These are phyloP conservation scores for Salvelinus alpinus DNA, from an alignment of 2,113 vertebrate genomes.

Conservation along the genomic window DNA sequence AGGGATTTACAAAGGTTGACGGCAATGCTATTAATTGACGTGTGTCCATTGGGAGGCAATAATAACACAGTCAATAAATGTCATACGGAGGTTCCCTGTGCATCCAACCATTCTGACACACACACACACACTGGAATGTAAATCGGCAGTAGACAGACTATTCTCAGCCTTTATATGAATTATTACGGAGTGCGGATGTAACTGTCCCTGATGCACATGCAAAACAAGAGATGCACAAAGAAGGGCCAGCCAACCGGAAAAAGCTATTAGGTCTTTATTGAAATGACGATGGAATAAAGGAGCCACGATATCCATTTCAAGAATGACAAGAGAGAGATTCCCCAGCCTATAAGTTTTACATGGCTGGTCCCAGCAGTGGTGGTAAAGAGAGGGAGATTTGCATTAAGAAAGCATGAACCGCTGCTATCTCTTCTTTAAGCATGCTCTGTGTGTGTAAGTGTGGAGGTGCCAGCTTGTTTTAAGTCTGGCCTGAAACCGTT, in stretches of 20 bases:
- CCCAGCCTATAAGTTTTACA: constrained; percentile 20
- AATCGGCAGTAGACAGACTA: constrained; percentile 26
- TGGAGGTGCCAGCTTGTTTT: neutral
- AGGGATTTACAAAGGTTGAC: neutral
- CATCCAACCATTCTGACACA: constrained; percentile 27
- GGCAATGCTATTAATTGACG: neutral
- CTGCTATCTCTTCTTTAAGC: neutral
- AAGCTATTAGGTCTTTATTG: constrained; percentile 61
- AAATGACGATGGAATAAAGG: constrained; percentile 44
- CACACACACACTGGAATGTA: constrained; percentile 27
- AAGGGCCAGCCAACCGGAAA: constrained; percentile 52
- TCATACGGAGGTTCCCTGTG: constrained; percentile 28
- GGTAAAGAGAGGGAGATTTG: neutral
- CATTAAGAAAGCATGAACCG: neutral
- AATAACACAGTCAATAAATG: constrained; percentile 18
- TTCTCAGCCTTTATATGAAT: constrained; percentile 48
- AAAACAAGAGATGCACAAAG: constrained; percentile 57
- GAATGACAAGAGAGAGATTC: constrained; percentile 17
- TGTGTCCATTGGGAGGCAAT: constrained; percentile 10
- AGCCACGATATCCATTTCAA: constrained; percentile 27
- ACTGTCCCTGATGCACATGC: constrained; percentile 48
- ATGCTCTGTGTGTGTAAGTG: neutral
- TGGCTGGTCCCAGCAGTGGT: neutral
- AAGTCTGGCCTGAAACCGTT: constrained; percentile 63
- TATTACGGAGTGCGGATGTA: constrained; percentile 47